phyloP scores from a whole-genome alignment of 2,113 vertebrate genomes.

The Calyptommatus sinebrachiatus region DNA sequence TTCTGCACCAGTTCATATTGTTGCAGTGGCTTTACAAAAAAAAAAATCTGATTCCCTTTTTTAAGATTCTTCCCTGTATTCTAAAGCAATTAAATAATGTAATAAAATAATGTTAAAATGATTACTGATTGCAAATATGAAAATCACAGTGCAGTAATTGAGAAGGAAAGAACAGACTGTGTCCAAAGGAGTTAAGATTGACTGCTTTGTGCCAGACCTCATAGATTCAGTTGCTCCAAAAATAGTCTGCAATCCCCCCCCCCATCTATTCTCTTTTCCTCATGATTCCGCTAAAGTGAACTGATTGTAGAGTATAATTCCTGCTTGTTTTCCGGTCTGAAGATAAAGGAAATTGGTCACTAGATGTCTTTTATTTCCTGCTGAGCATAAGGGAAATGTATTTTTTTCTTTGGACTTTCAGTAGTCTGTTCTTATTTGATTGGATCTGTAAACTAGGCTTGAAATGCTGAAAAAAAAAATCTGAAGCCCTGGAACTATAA shows the following conservation, averaged over 20 bases:
- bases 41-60: not conserved
- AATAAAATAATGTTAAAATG: no score
- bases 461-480: not conserved
- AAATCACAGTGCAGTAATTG: no score
- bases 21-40: not conserved
- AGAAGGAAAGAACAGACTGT: no score
- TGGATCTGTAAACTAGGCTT: no score
- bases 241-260: not conserved
- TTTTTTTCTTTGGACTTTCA: not conserved
- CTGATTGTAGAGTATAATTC: not conserved
- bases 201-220: not conserved
- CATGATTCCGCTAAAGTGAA: not conserved
- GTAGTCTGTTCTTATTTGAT: not conserved
- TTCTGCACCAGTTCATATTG: not conserved
- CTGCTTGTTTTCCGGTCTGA: not conserved
- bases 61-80: no score
- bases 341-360: not conserved
- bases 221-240: not conserved
- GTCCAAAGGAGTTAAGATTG: not conserved
- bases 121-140: no score
- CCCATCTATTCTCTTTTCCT: not conserved
- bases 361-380: not conserved
- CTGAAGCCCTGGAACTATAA: not conserved
- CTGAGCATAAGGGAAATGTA: not conserved
- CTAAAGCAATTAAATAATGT: no score